Base-by-base conservation (phyloP, 2,113 vertebrate species). In the Saccopteryx leptura region DNA sequence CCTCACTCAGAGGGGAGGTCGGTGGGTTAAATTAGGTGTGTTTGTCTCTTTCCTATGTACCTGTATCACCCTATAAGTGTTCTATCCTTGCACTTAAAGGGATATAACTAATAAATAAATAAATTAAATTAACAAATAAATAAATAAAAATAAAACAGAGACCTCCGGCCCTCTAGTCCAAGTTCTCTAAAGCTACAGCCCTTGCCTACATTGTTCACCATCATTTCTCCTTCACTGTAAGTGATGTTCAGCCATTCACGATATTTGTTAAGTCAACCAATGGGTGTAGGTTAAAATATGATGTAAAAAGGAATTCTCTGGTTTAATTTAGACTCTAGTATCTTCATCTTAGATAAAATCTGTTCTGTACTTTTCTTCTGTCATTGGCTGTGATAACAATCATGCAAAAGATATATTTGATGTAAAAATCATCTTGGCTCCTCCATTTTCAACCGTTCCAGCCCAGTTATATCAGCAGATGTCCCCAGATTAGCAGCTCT, bases 121-220 rank as follows among this genome's bases (percentile, higher is more conserved):
- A 46, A 23, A 61, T 80, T 81, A 54, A 15, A 48, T 14, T 6
- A 65, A 60, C 39, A 56, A 33, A 19, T 26, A n/a, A 28, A 52
- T 33, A 46, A 23, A 61, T 80, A 85, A 54, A 15, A 48, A 18
- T 6, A 65, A 60, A 28, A 10, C 10, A 21, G 6, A 54, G 48
- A 23, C 52, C 2, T 48, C 1, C 48, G 48, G 15, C 0, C 26
- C 39, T 63, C 39, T 50, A 66, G 2, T 83, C 6, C 61, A 65
- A 17, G 2, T 8, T 63, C 8, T 1, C 7, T 65, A 10, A 46
- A 48, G 4, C 1, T 13, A 52, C n/a, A 23, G 2, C 0, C 10
- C 8, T 61, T 82, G 2, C 7, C 9, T 33, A 1, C 18, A 31
- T 82, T 50, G 3, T 12, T 72, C 2, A 26, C 28, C 3, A 26